These are phyloP conservation scores for Polypterus bichir DNA, from an alignment of 2,113 vertebrate species.

Conservation along the genomic window DNA sequence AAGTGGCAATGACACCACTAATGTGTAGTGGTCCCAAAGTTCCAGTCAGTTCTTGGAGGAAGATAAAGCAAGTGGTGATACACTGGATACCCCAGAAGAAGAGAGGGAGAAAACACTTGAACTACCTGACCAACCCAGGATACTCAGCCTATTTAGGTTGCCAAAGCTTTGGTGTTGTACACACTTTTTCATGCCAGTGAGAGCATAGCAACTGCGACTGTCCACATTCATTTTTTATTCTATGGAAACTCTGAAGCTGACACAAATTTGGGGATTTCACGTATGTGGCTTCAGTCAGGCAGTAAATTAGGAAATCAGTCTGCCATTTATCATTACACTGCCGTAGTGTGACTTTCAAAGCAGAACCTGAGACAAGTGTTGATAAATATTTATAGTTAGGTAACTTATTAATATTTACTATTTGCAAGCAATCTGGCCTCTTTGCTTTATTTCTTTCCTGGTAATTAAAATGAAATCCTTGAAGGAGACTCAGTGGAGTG, in stretches of 20 bases:
- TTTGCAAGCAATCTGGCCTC: background rate
- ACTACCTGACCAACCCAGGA: too few relatives aligned
- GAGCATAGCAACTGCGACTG: background rate
- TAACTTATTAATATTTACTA: constrained; percentile 13
- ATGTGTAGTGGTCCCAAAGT: too few relatives aligned
- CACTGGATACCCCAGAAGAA: too few relatives aligned
- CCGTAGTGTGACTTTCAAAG: background rate
- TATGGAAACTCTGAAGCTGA: background rate
- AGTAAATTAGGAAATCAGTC: constrained; percentile 3
- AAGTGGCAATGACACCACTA: too few relatives aligned
- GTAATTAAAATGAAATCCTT: constrained; percentile 11
- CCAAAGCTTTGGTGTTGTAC: too few relatives aligned
- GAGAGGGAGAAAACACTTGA: too few relatives aligned
- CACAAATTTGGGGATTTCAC: background rate
- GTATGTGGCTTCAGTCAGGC: background rate
- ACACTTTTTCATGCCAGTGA: too few relatives aligned
- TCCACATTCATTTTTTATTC: background rate
- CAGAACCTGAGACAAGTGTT: constrained; percentile 6
- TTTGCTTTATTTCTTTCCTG: background rate
- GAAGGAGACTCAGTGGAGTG: constrained; percentile 5
- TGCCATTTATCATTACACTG: background rate
- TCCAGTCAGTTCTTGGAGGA: too few relatives aligned
- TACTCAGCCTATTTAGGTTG: too few relatives aligned
- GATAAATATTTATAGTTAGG: constrained; percentile 13
- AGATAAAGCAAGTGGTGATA: too few relatives aligned